Base-by-base conservation (phyloP, 2,797 vertebrate species). In the Thaleichthys pacificus region DNA sequence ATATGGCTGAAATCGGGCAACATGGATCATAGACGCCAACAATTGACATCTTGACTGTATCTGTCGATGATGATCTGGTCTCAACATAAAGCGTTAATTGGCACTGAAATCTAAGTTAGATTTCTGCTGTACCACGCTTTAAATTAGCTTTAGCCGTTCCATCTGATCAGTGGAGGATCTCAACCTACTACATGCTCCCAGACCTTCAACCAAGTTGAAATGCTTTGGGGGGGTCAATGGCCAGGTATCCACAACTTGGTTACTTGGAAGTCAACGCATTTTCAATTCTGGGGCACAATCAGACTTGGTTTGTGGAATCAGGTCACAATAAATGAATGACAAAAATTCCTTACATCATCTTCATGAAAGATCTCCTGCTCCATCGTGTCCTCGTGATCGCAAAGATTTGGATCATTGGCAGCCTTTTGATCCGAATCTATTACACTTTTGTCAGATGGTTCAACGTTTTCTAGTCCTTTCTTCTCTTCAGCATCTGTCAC, bases 361-460 rank as follows among this genome's bases (percentile, higher is more conserved):
- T 68, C 61, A 42, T 61, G 61, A 30, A 60, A 57, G 54, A 75
- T 35, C n/a, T 75, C 77, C 80, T 58, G 72, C 21, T 80, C 80
- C 15, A 77, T 71, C 15, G 21, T 51, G 9, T 77, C 69, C 42
- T 76, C 74, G 51, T 30, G 70, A 26, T 71, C 57, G 35, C 61
- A 68, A 24, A 54, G 35, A 47, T 61, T 21, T 6, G 35, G 30
- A 42, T 72, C 61, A 32, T 76, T 78, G 22, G 70, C 63, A 15
- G 17, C 63, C n/a, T 74, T 74, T 65, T 24, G 58, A 47, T 68
- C 68, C 32, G 35, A 21, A 17, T 77, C 72, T 30, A 14, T 12
- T 17, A 42, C 64, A 11, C 22, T 69, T 56, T 61, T 75, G 4
- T 26, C 72, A 49, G 22, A 49, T 1, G 58, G 54, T 32, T 70